These are phyloP conservation scores for Folsomia manolachei DNA, from an alignment of 2,888 invertebrate genomes.

Conservation along the genomic window DNA sequence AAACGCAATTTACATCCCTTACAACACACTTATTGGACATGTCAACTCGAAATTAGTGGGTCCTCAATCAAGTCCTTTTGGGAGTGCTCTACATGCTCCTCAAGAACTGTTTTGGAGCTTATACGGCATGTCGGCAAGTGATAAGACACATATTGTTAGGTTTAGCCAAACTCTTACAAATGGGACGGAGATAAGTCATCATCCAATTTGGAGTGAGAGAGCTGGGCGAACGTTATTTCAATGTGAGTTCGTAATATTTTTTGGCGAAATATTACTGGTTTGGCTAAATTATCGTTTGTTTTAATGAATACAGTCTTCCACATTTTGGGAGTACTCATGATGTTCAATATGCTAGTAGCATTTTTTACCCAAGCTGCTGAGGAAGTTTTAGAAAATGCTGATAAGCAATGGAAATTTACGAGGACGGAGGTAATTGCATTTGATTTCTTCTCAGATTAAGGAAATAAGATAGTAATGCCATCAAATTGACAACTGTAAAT, in stretches of 20 bases:
- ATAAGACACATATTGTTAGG: not conserved
- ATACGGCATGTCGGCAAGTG: slow-evolving; percentile 15
- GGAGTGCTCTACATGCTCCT: not conserved
- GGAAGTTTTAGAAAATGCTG: slow-evolving; percentile 4
- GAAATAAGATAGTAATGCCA: no score
- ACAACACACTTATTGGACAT: slow-evolving; percentile 5
- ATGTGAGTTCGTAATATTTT: no score
- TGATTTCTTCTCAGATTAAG: not conserved
- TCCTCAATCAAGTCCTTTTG: slow-evolving; percentile 11
- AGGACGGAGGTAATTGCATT: slow-evolving; percentile 14
- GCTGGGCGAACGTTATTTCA: not conserved
- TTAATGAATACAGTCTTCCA: slow-evolving; percentile 1
- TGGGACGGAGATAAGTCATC: not conserved
- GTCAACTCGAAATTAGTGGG: not conserved
- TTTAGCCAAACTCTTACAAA: not conserved
- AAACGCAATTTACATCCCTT: slow-evolving; percentile 22
- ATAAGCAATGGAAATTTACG: slow-evolving; percentile 22
- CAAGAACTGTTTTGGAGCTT: slow-evolving; percentile 20
- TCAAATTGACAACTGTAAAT: no score
- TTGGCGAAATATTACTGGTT: no score
- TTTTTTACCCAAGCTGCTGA: slow-evolving; percentile 14
- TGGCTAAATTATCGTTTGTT: no score
- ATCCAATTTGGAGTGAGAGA: not conserved
- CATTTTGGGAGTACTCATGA: slow-evolving; percentile 14
- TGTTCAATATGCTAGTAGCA: slow-evolving; percentile 18